A percentile compares a stretch with the other conserved stretches of the same genome.
These are phyloP conservation scores for Silurus meridionalis DNA, from an alignment of 2,113 vertebrate species.

Conservation along the genomic window DNA sequence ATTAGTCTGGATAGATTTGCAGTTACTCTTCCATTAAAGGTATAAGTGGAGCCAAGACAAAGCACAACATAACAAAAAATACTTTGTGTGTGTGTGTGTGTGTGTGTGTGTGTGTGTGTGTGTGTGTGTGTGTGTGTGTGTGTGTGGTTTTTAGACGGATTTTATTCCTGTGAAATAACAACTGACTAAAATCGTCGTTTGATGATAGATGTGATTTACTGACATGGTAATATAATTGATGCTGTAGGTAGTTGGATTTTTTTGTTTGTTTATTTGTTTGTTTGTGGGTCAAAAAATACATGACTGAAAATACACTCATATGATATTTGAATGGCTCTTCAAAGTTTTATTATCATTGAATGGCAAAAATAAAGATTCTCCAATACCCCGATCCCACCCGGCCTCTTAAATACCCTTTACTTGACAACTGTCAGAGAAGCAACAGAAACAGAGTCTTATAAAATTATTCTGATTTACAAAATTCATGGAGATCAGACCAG, in stretches of 20 bases:
- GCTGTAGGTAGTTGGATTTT: background rate
- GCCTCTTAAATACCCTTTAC: conserved; percentile 14
- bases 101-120: background rate
- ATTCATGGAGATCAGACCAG: conserved; percentile 69
- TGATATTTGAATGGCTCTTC: conserved; percentile 40
- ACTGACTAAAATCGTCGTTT: background rate
- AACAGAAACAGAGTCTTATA: conserved; percentile 67
- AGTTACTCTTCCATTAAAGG: background rate
- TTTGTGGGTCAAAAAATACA: background rate
- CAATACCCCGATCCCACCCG: conserved; percentile 41
- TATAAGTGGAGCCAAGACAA: background rate
- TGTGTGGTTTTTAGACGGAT: background rate
- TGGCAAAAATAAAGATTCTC: conserved; percentile 58
- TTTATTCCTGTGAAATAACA: background rate
- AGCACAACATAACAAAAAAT: background rate
- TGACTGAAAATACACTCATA: conserved; percentile 32
- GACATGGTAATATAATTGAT: background rate
- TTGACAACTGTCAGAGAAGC: conserved; percentile 45
- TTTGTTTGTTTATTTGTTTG: background rate
- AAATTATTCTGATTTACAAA: conserved; percentile 74
- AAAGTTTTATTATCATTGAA: conserved; percentile 54
- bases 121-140: background rate
- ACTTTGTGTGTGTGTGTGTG: background rate
- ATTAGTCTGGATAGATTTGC: background rate
- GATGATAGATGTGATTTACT: background rate